Conservation (phyloP, 2,888 invertebrate genomes). For the Artemia sinica region DNA sequence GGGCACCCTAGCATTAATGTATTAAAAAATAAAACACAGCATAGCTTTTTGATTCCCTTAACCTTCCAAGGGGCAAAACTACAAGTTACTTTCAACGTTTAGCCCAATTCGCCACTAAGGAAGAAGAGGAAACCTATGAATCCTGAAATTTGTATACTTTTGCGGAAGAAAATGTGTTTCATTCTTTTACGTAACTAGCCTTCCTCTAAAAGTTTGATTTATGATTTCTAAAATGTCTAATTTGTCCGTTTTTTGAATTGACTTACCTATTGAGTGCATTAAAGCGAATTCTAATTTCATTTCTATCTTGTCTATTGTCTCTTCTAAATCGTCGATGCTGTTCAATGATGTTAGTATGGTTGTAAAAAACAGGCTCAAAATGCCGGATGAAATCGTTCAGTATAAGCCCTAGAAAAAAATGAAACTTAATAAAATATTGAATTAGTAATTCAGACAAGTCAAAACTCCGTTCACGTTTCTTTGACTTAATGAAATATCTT, state of each 20-base stretch:
- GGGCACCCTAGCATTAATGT: too few relatives aligned
- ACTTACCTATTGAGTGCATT: slow-evolving; percentile 47
- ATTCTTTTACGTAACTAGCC: too few relatives aligned
- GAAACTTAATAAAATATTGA: too few relatives aligned
- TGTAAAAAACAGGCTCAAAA: slow-evolving; percentile 61
- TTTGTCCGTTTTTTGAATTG: slow-evolving; percentile 8
- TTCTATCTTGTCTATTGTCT: slow-evolving; percentile 26
- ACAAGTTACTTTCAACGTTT: too few relatives aligned
- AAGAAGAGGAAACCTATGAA: background rate
- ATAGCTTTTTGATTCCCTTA: too few relatives aligned
- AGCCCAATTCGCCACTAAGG: background rate
- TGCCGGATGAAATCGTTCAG: slow-evolving; percentile 59
- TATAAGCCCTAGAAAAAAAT: slow-evolving; percentile 40
- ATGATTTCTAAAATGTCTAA: background rate
- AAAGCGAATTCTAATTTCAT: slow-evolving; percentile 41
- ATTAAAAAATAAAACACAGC: too few relatives aligned
- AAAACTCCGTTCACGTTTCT: too few relatives aligned
- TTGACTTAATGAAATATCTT: too few relatives aligned
- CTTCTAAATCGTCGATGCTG: slow-evolving; percentile 36
- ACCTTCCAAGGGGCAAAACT: too few relatives aligned
- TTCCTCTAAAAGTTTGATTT: background rate
- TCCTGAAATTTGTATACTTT: too few relatives aligned
- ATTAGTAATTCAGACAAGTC: too few relatives aligned
- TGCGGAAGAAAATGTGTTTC: too few relatives aligned
- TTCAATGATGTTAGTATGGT: slow-evolving; percentile 36